Percentiles rank a stretch among this genome's conserved stretches.
phyloP scores from a whole-genome alignment of 2,888 invertebrate genomes.

The Keiferia lycopersicella region DNA sequence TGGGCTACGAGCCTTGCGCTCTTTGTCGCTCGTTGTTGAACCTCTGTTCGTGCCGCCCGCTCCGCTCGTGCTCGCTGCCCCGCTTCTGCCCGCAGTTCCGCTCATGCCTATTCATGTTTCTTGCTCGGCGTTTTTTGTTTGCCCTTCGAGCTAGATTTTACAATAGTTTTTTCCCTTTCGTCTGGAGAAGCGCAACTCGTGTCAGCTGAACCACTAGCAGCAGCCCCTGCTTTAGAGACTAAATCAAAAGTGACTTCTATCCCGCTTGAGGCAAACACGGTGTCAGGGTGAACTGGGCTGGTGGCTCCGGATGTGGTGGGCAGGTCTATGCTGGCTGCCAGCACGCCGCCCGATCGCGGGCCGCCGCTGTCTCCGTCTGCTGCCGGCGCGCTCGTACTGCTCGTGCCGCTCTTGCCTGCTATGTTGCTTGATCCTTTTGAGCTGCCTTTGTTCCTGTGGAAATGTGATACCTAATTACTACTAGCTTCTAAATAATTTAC shows the following conservation, averaged over 20 bases:
- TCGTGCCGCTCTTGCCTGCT: not conserved
- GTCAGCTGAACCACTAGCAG: not conserved
- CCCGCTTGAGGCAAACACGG: not conserved
- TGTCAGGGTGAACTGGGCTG: not conserved
- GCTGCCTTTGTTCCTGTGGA: slow-evolving; percentile 1
- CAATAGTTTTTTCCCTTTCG: not conserved
- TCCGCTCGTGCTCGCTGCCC: not conserved
- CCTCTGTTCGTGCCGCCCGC: not conserved
- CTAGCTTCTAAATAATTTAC: too few species aligned
- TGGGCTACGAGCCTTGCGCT: slow-evolving; percentile 29
- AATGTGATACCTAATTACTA: not conserved
- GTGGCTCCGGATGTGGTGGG: not conserved
- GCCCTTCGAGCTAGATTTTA: not conserved
- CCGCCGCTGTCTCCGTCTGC: not conserved
- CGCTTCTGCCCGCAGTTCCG: not conserved
- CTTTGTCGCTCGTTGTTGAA: not conserved
- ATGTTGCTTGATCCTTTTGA: slow-evolving; percentile 1
- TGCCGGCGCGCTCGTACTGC: not conserved
- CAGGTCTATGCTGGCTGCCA: not conserved
- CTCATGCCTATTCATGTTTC: not conserved
- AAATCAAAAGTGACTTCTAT: not conserved
- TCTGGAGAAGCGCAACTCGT: not conserved
- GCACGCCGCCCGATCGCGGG: not conserved
- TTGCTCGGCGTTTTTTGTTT: not conserved
- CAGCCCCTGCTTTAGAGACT: not conserved